phyloP scores from a whole-genome alignment of 2,888 invertebrate genomes.

The Clanis bilineata region DNA sequence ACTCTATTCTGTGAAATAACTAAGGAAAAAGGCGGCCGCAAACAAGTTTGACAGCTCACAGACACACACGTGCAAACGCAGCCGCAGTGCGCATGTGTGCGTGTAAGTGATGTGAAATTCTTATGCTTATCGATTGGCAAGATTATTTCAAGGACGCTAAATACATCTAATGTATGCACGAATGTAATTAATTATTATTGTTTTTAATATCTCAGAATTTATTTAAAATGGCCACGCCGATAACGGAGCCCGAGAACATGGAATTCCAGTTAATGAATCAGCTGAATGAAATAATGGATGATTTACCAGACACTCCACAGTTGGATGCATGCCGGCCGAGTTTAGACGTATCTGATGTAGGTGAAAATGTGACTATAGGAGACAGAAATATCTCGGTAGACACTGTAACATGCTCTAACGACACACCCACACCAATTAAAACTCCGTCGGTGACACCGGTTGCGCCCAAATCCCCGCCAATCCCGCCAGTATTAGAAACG shows the following conservation, averaged over 20 bases:
- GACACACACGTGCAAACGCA: conserved; percentile 49
- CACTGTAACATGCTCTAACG: conserved; percentile 30
- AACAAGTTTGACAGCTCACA: conserved; percentile 78
- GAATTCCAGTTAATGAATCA: conserved; percentile 21
- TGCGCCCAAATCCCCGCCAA: conserved; percentile 41
- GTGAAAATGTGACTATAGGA: conserved; percentile 69
- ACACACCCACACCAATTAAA: conserved; percentile 41
- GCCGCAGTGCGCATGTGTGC: conserved; percentile 60
- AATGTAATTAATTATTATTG: conserved; percentile 10
- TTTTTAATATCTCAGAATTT: conserved; percentile 11
- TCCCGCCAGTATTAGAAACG: conserved; percentile 51
- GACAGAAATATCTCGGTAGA: conserved; percentile 54
- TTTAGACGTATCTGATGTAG: conserved; percentile 63
- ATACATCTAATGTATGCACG: conserved; percentile 1
- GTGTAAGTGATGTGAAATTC: conserved; percentile 75
- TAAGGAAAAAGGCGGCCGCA: conserved; percentile 57
- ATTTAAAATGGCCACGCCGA: conserved; percentile 52
- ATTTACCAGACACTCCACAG: conserved; percentile 53
- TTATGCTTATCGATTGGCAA: conserved; percentile 75
- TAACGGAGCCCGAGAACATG: conserved; percentile 40
- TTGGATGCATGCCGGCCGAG: conserved; percentile 70
- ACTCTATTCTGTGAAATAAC: conserved; percentile 34
- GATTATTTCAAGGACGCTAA: conserved; percentile 71
- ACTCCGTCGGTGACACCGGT: conserved; percentile 39
- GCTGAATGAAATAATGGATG: background rate